phyloP scores from a whole-genome alignment of 1,140 invertebrate genomes.

The Conus betulinus region DNA sequence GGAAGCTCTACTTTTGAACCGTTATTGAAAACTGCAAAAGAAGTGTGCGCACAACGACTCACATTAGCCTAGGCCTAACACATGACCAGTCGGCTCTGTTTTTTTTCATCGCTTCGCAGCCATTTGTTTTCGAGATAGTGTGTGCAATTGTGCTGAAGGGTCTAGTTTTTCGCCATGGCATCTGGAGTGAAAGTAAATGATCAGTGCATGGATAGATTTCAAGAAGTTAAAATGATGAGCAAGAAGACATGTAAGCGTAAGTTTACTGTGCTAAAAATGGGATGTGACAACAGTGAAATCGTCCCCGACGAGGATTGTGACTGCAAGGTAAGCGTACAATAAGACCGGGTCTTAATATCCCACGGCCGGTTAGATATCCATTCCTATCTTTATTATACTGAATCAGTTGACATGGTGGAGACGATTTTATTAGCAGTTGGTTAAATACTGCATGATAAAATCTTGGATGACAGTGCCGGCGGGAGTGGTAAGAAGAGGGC shows the following conservation, averaged over 20 bases:
- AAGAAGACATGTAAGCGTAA: neutral
- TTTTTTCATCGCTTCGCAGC: neutral
- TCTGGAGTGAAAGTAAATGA: conserved; percentile 12
- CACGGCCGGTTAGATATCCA: too few species aligned
- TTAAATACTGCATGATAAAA: too few species aligned
- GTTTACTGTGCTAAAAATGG: neutral
- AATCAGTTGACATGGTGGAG: too few species aligned
- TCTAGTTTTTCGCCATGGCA: conserved; percentile 3
- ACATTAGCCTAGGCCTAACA: neutral
- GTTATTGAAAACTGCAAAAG: too few species aligned
- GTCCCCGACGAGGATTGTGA: neutral
- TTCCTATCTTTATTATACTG: too few species aligned
- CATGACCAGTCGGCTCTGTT: neutral
- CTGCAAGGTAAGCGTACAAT: neutral
- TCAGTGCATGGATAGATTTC: neutral
- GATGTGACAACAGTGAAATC: neutral
- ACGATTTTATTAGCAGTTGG: too few species aligned
- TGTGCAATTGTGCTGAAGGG: neutral
- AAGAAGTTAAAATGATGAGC: conserved; percentile 15
- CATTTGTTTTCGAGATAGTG: conserved; percentile 7
- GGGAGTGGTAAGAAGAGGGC: too few species aligned
- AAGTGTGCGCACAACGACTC: too few species aligned
- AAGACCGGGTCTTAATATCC: too few species aligned
- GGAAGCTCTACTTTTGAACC: too few species aligned
- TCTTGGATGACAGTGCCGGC: too few species aligned